phyloP scores from a whole-genome alignment of 2,888 invertebrate genomes.

The Heliothis peltigera region DNA sequence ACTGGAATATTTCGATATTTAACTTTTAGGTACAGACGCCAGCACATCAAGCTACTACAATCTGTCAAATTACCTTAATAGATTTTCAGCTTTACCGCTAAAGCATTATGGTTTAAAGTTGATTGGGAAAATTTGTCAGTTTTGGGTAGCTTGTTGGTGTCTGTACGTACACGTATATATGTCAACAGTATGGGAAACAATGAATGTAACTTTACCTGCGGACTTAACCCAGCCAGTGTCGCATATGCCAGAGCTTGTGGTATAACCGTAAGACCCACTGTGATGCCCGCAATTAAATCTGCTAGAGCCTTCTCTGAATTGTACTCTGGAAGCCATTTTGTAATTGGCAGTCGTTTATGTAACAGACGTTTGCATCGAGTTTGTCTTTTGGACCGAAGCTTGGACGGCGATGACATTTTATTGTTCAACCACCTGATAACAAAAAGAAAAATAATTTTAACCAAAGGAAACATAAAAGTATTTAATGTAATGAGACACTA shows the following conservation, averaged over 20 bases:
- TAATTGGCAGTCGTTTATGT: slow-evolving; percentile 91
- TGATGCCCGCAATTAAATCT: slow-evolving; percentile 97
- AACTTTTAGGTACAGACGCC: slow-evolving; percentile 2
- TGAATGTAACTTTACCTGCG: slow-evolving; percentile 90
- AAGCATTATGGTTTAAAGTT: too few relatives aligned
- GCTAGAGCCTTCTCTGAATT: slow-evolving; percentile 93
- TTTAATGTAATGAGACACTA: not conserved
- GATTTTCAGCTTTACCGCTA: too few relatives aligned
- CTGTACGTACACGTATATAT: too few relatives aligned
- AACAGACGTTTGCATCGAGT: slow-evolving; percentile 79
- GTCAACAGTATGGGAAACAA: not conserved
- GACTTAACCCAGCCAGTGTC: slow-evolving; percentile 95
- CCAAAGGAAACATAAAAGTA: not conserved
- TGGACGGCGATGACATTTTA: slow-evolving; percentile 85
- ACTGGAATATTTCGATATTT: too few relatives aligned
- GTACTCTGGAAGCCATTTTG: slow-evolving; percentile 94
- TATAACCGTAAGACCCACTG: slow-evolving; percentile 97
- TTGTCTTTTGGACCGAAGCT: slow-evolving; percentile 81
- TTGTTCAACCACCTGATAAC: slow-evolving; percentile 59
- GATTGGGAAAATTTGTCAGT: too few relatives aligned
- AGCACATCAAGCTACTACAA: too few relatives aligned
- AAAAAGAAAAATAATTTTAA: slow-evolving; percentile 37
- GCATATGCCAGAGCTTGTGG: slow-evolving; percentile 98
- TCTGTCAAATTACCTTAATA: too few relatives aligned
- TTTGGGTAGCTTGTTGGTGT: too few relatives aligned